phyloP scores from a whole-genome alignment of 2,797 vertebrate genomes.

The Sylvilagus floridanus region DNA sequence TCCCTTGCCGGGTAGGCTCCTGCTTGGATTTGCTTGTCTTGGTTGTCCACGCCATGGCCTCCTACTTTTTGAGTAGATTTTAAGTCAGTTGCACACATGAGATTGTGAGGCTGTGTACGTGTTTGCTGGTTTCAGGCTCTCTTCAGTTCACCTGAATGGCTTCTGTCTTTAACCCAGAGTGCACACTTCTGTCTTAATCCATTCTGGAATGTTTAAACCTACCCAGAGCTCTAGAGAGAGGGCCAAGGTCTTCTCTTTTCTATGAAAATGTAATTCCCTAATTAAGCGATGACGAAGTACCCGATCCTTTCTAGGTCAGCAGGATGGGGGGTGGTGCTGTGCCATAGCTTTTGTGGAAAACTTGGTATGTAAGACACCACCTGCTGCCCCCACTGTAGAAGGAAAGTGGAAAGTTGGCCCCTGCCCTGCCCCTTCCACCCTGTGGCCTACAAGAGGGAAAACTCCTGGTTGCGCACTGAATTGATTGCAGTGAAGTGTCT shows the following conservation, averaged over 20 bases:
- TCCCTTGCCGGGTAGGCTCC: not conserved
- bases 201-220: not conserved
- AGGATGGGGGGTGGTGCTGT: not conserved
- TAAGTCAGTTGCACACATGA: constrained; percentile 21
- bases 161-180: constrained; percentile 48
- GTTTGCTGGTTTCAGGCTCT: not conserved
- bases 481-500: not conserved
- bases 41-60: not conserved
- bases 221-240: not conserved
- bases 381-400: not conserved
- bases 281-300: not conserved
- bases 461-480: not conserved
- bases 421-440: not conserved
- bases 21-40: constrained; percentile 37
- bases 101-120: not conserved
- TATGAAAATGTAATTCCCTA: not conserved
- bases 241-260: constrained; percentile 7
- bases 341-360: not conserved
- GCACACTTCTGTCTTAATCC: constrained; percentile 22
- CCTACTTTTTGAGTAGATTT: not conserved
- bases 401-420: not conserved
- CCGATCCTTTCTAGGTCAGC: not conserved
- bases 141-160: not conserved
- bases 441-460: not conserved
- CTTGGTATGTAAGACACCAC: not conserved